Evolutionary conservation across 2,113 vertebrate species (phyloP).

Genomic region (Amazona guildingii): DNA sequence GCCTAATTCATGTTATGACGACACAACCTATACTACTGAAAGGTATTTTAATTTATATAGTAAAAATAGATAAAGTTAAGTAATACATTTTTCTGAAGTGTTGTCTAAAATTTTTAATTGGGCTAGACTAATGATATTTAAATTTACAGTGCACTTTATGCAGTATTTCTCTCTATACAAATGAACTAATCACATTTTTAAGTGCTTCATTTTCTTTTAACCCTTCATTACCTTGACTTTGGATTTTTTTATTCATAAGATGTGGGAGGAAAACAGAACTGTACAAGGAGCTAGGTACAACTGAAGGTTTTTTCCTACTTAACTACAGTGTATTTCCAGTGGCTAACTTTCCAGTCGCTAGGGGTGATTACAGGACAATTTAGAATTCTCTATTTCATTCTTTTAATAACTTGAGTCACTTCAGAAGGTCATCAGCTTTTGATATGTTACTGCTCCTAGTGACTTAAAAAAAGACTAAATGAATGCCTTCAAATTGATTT

Average conservation of each 20-base stretch:
- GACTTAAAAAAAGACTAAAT: background rate
- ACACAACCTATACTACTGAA: conserved; percentile 79
- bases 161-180: background rate
- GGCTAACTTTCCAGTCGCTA: background rate
- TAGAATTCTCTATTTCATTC: background rate
- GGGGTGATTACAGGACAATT: background rate
- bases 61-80: conserved; percentile 47
- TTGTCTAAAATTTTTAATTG: conserved; percentile 12
- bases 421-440: background rate
- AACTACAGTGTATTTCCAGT: background rate
- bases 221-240: background rate
- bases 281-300: background rate
- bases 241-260: background rate
- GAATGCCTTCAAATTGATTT: background rate
- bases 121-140: background rate
- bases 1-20: conserved; percentile 77
- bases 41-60: conserved; percentile 76
- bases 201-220: background rate
- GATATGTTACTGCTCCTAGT: background rate
- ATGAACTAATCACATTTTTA: background rate
- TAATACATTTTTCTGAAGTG: background rate
- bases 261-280: background rate
- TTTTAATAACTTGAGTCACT: background rate
- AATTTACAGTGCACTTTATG: conserved; percentile 13
- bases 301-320: background rate